phyloP scores from a whole-genome alignment of 2,113 vertebrate genomes.

The Nymphicus hollandicus region DNA sequence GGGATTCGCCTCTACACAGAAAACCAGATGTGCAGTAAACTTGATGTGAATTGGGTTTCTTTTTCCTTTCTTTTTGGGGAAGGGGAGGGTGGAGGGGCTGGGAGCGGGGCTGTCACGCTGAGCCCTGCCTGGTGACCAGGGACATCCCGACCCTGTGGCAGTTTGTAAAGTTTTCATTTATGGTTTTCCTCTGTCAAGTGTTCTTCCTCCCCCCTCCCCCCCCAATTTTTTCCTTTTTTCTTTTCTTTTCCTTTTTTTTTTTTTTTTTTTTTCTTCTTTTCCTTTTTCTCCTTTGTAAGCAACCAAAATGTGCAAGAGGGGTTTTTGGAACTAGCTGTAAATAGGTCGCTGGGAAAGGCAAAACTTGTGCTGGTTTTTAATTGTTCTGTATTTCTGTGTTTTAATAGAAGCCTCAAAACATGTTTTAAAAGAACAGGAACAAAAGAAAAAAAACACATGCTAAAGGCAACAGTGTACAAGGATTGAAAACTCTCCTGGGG shows the following conservation, averaged over 20 bases:
- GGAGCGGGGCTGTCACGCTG: constrained; percentile 62
- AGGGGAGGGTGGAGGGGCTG: constrained; percentile 4
- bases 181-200: constrained; percentile 46
- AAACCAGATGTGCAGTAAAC: constrained; percentile 60
- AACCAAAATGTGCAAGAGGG: constrained; percentile 59
- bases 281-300: neutral
- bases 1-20: constrained; percentile 24
- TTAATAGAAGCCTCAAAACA: constrained; percentile 88
- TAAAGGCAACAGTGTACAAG: constrained; percentile 17
- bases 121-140: constrained; percentile 73
- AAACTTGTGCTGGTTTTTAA: constrained; percentile 89
- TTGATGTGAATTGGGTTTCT: constrained; percentile 56
- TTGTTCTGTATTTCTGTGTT: constrained; percentile 95
- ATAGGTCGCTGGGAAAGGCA: constrained; percentile 82
- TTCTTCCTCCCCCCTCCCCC: neutral
- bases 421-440: constrained; percentile 46
- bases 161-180: constrained; percentile 71
- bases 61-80: constrained; percentile 2
- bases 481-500: neutral
- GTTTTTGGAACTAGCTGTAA: constrained; percentile 80
- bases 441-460: neutral
- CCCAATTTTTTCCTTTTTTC: neutral
- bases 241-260: neutral
- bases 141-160: constrained; percentile 68
- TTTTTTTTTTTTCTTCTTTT: too few species aligned